Base-by-base conservation (phyloP, 2,888 invertebrate species). In the Tipula unca region DNA sequence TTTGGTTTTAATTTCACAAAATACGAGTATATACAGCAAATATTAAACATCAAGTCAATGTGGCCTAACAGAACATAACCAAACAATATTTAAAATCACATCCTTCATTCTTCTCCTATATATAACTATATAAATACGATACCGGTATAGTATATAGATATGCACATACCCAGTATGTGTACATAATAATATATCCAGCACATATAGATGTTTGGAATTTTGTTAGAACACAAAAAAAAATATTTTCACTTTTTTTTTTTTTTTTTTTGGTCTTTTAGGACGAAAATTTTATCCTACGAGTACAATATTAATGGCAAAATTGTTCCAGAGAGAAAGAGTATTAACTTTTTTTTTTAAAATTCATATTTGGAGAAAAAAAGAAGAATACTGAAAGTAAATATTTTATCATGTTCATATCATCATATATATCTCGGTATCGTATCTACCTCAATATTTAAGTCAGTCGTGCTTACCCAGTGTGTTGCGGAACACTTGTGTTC, bases 1-100 rank as follows among this genome's bases (percentile, higher is more conserved):
- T 69, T 69, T 69, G 69, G 69, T 69, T 69, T 69, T 69, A 69
- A 69, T 69, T 69, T 69, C 69, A 69, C 69, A 69, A 69, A 69
- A 69, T 69, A 69, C 69, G 69, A 69, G 69, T 69, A 25, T 69
- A 69, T 13, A 69, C 69, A 69, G 69, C 69, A 69, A 69, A 69
- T 69, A 69, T 69, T 69, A 69, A 69, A 69, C 69, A 69, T 69
- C 69, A 69, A 69, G 69, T 69, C 69, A 69, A 69, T 69, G 69
- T 69, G 69, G 69, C 69, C 69, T 69, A 69, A 69, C 69, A 69
- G n/a, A 69, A 69, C 69, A 69, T 69, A 69, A 69, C 69, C 69
- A 69, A 69, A 69, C 69, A 69, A 69, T 69, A 69, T 69, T 69
- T 69, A 69, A 69, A 69, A 69, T 69, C 69, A 69, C 69, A 69